These are phyloP conservation scores for Cylas formicarius DNA, from an alignment of 1,140 invertebrate genomes.

Conservation along the genomic window DNA sequence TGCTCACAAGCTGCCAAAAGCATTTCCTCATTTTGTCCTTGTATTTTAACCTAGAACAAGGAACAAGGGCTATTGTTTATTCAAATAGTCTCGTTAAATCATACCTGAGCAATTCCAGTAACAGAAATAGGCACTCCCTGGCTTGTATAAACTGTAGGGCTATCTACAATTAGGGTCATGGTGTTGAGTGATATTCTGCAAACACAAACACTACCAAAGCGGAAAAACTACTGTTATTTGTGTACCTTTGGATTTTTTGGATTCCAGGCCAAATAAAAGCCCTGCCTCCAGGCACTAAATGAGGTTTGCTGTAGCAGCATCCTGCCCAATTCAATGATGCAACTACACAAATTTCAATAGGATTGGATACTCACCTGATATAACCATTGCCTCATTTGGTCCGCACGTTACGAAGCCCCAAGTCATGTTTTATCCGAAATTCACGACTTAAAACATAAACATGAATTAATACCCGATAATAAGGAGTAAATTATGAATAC, in stretches of 20 bases:
- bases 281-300: conserved; percentile 87
- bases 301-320: conserved; percentile 85
- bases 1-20: conserved; percentile 92
- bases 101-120: conserved; percentile 91
- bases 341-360: conserved; percentile 2
- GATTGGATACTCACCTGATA: conserved; percentile 79
- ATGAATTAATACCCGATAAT: no score
- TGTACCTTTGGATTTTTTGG: conserved; percentile 88
- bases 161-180: conserved; percentile 90
- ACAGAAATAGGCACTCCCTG: conserved; percentile 96
- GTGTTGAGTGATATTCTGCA: conserved; percentile 82
- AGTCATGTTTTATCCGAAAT: conserved; percentile 54
- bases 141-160: conserved; percentile 88
- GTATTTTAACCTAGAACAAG: conserved; percentile 68
- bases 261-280: conserved; percentile 95
- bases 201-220: conserved; percentile 7
- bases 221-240: background rate
- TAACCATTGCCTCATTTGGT: conserved; percentile 93
- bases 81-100: conserved; percentile 1
- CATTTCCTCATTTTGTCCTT: conserved; percentile 97
- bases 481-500: no score
- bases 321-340: conserved; percentile 35
- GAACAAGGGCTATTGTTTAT: background rate
- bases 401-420: conserved; percentile 96
- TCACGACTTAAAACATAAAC: no score